Conservation (phyloP, 2,797 vertebrate species). For the Luscinia luscinia region DNA sequence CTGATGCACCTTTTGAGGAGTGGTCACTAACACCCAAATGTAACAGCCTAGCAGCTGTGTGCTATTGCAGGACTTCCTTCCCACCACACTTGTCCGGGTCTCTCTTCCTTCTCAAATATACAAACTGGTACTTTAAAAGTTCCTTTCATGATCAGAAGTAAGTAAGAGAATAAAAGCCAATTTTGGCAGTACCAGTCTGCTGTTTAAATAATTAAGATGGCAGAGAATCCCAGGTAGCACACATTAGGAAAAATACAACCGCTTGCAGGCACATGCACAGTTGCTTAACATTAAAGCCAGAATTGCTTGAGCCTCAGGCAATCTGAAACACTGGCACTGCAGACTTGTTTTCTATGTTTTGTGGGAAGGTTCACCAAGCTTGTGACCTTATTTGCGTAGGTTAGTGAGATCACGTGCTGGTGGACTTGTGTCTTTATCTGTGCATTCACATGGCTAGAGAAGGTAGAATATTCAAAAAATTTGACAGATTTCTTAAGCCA, state of each 20-base stretch:
- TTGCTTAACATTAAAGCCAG: neutral
- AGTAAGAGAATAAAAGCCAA: neutral
- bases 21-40: neutral
- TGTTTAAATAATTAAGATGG: neutral
- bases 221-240: neutral
- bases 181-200: neutral
- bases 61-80: neutral
- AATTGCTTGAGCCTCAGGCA: neutral
- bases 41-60: neutral
- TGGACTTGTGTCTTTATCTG: neutral
- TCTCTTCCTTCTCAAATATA: neutral
- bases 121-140: neutral
- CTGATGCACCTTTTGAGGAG: neutral
- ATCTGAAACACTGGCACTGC: neutral
- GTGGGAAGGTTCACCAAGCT: neutral
- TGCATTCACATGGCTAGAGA: neutral
- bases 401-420: neutral
- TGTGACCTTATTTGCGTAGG: neutral
- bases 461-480: neutral
- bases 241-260: neutral
- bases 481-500: neutral
- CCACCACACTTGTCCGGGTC: fast-evolving
- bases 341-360: neutral
- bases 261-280: neutral
- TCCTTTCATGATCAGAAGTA: neutral